Percentiles rank a stretch among this genome's conserved stretches.
phyloP scores from a whole-genome alignment of 1,140 invertebrate species.

The Zaprionus gabonicus region DNA sequence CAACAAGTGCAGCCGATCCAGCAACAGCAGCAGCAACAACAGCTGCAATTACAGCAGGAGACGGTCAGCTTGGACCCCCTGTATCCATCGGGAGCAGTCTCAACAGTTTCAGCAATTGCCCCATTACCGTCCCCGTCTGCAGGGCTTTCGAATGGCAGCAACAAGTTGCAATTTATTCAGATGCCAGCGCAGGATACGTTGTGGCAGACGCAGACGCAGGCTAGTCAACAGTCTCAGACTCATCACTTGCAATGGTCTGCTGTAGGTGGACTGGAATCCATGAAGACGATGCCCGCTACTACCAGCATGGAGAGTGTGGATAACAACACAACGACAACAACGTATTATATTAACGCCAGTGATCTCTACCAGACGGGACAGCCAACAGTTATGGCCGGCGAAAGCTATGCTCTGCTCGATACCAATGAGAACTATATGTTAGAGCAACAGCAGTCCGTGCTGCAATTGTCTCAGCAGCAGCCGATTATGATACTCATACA shows the following conservation, averaged over 20 bases:
- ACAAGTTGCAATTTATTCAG: conserved; percentile 33
- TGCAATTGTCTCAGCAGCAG: conserved; percentile 41
- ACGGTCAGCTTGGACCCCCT: conserved; percentile 22
- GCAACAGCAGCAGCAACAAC: conserved; percentile 43
- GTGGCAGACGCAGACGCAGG: conserved; percentile 26
- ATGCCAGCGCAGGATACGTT: conserved; percentile 32
- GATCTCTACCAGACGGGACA: conserved; percentile 65
- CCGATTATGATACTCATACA: conserved; percentile 77
- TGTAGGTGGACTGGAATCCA: conserved; percentile 65
- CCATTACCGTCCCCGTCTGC: background rate
- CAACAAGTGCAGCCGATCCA: conserved; percentile 4
- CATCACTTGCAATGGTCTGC: conserved; percentile 67
- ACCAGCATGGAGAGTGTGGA: conserved; percentile 30
- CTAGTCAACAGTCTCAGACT: conserved; percentile 24
- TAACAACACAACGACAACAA: conserved; percentile 53
- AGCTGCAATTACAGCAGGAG: conserved; percentile 36
- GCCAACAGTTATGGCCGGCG: conserved; percentile 20
- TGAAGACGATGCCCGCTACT: conserved; percentile 45
- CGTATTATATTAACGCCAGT: conserved; percentile 73
- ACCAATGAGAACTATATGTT: conserved; percentile 69
- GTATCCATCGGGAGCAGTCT: background rate
- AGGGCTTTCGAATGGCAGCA: background rate
- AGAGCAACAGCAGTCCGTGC: conserved; percentile 41
- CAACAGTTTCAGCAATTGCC: background rate
- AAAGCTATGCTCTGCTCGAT: conserved; percentile 59